Evolutionary conservation across 2,113 vertebrate species (phyloP).

Genomic region (Callipepla californica): DNA sequence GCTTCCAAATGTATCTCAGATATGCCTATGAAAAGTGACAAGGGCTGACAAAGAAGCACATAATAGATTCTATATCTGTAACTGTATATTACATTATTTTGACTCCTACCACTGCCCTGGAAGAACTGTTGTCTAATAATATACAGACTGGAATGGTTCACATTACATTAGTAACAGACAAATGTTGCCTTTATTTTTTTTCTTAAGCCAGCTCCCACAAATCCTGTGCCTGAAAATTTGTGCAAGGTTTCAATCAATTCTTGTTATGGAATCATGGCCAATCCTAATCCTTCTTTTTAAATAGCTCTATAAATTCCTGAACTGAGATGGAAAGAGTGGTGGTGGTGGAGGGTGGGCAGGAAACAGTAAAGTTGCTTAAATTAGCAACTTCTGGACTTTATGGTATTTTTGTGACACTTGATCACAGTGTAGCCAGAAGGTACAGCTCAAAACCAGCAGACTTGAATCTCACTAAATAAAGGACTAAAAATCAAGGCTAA

Average conservation of each 20-base stretch:
- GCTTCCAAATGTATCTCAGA: neutral
- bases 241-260: neutral
- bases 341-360: neutral
- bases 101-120: neutral
- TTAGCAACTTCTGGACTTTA: neutral
- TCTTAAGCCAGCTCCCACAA: neutral
- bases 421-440: conserved; percentile 28
- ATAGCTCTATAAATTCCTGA: conserved; percentile 1
- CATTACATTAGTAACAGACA: neutral
- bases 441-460: neutral
- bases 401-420: neutral
- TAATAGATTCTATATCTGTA: neutral
- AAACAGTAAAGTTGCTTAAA: conserved; percentile 20
- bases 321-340: neutral
- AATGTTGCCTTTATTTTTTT: neutral
- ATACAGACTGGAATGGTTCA: neutral
- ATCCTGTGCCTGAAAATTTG: neutral
- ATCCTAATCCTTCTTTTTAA: neutral
- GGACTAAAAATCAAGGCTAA: neutral
- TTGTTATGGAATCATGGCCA: neutral
- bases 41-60: neutral
- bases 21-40: neutral
- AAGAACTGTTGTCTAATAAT: neutral
- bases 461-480: neutral
- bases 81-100: neutral